A percentile compares a stretch with the other conserved stretches of the same genome.
Evolutionary conservation across 2,797 vertebrate genomes (phyloP).

Genomic region (Falco concolor): DNA sequence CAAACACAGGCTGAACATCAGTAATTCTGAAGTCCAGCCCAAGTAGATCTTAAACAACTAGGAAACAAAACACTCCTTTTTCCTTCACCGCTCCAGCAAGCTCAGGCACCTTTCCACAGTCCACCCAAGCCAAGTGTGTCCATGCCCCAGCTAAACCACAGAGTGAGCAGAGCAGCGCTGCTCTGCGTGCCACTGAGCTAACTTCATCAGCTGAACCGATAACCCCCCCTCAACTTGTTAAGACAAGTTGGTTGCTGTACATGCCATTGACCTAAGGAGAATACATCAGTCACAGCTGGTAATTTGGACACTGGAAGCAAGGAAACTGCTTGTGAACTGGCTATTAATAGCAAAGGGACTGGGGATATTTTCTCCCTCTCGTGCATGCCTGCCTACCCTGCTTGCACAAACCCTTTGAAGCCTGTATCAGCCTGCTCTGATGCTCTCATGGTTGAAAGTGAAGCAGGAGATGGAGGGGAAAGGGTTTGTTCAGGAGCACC

Average conservation of each 20-base stretch:
- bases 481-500: not conserved
- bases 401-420: not conserved
- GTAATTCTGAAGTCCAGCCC: not conserved
- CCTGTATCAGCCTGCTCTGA: not conserved
- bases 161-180: not conserved
- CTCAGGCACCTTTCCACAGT: not conserved
- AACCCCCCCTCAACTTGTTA: accelerated
- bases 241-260: not conserved
- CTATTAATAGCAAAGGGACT: not conserved
- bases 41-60: not conserved
- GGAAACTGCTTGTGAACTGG: not conserved
- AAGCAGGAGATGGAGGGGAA: not conserved
- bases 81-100: not conserved
- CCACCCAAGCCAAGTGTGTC: accelerated
- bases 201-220: not conserved
- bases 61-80: not conserved
- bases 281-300: not conserved
- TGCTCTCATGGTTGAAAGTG: not conserved
- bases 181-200: accelerated
- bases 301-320: not conserved
- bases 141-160: not conserved
- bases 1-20: not conserved
- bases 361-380: not conserved
- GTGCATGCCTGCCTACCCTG: not conserved
- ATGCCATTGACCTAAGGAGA: not conserved